Evolutionary conservation across 2,888 invertebrate genomes (phyloP), one percentile per base, ranked within the genome.

Genomic region (Cremastobaeus sp.): DNA sequence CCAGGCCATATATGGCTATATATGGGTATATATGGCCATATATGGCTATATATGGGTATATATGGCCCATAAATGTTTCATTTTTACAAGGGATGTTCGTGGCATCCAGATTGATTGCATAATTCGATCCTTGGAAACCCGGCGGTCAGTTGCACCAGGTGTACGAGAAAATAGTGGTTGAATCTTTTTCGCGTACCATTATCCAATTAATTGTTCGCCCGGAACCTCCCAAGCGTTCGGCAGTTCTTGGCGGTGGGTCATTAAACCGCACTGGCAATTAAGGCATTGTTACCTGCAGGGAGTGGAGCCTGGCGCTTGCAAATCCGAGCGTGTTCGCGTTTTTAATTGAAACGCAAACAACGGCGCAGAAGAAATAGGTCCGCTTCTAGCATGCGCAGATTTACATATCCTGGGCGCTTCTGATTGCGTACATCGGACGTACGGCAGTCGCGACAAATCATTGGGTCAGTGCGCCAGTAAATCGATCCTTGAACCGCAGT

Each of bases 391-490:
- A 62, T 60, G 72, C 35, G 35, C 60, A 9, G 35, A 72, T 73
- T 73, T 73, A 57, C 73, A 73, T 73, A 66, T 48, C 39, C 54
- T 65, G 39, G 32, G 57, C 37, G 37, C 57, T 30, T 39, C 30
- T 73, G 73, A 73, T 73, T 73, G 73, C 73, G 73, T 68, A 72
- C 72, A 72, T 50, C 60, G 66, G 47, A 35, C 37, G 66, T 43
- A 32, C 55, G 45, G 62, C 55, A 32, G 43, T 50, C 48, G 55
- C 65, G 60, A 73, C 71, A 65, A 72, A 72, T 72, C 73, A 73
- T 68, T 73, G 57, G 73, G 73, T 68, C 73, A 73, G 73, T 73
- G 62, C 73, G 73, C 68, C 68, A 69, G 68, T 74, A 74, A 68
- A 74, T 68, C 73, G 73, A 68, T 68, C 68, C 68, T 69, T 74